Conservation (phyloP, 1,140 invertebrate species). For the Drosophila pallidifrons region DNA sequence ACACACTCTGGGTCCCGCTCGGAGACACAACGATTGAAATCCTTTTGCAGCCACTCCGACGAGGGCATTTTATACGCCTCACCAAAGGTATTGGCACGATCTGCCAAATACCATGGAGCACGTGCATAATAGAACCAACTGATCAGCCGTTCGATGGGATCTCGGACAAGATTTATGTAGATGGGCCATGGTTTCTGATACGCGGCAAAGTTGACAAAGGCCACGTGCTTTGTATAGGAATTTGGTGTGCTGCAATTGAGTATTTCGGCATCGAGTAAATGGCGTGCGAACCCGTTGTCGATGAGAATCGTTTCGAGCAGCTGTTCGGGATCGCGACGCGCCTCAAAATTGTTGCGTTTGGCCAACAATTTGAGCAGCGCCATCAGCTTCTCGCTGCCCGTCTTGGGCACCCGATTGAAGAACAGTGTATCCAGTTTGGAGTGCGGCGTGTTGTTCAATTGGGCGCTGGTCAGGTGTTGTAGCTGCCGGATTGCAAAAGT, state of each 20-base stretch:
- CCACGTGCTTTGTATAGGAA: slow-evolving; percentile 92
- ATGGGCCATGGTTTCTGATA: slow-evolving; percentile 92
- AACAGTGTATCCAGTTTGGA: slow-evolving; percentile 91
- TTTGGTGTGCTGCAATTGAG: slow-evolving; percentile 86
- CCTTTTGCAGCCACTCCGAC: slow-evolving; percentile 94
- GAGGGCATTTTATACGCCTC: slow-evolving; percentile 92
- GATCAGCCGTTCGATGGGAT: slow-evolving; percentile 94
- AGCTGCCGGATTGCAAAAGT: slow-evolving; percentile 79
- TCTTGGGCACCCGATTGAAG: slow-evolving; percentile 96
- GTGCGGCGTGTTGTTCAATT: slow-evolving; percentile 91
- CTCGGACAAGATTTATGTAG: slow-evolving; percentile 94
- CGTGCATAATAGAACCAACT: slow-evolving; percentile 95
- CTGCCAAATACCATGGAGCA: slow-evolving; percentile 94
- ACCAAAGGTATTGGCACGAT: slow-evolving; percentile 92
- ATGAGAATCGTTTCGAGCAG: slow-evolving; percentile 88
- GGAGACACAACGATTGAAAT: slow-evolving; percentile 94
- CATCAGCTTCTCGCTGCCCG: slow-evolving; percentile 94
- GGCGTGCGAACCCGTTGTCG: slow-evolving; percentile 90
- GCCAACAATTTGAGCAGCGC: slow-evolving; percentile 91
- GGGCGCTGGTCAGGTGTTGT: slow-evolving; percentile 72
- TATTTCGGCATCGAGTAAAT: slow-evolving; percentile 86
- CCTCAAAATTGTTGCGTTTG: slow-evolving; percentile 91
- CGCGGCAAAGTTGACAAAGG: slow-evolving; percentile 91
- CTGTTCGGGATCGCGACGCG: slow-evolving; percentile 93
- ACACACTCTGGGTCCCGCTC: slow-evolving; percentile 93